phyloP scores from a whole-genome alignment of 2,113 vertebrate genomes.

The Grus americana region DNA sequence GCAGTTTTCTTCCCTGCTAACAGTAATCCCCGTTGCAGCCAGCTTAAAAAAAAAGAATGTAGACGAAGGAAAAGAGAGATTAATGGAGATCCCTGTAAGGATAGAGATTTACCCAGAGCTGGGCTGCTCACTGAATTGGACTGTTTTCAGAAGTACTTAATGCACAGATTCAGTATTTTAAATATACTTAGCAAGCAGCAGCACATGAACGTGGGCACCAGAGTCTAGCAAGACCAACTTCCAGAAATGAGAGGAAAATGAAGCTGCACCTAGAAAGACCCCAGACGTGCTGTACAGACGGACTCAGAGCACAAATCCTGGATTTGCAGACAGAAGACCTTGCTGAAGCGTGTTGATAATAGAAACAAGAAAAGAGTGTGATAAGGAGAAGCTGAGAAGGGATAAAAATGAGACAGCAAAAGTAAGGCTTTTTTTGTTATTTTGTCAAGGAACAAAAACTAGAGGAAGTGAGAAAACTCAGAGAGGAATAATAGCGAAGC shows the following conservation, averaged over 20 bases:
- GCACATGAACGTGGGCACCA: not conserved
- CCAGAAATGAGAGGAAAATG: not conserved
- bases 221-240: not conserved
- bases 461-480: not conserved
- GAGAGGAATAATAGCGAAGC: conserved; percentile 16
- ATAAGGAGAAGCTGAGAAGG: conserved; percentile 41
- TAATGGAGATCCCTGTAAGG: not conserved
- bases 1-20: not conserved
- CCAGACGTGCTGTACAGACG: not conserved
- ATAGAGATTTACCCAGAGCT: not conserved
- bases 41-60: not conserved
- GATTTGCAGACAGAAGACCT: not conserved
- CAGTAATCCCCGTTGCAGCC: not conserved
- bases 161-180: not conserved
- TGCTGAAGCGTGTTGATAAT: not conserved
- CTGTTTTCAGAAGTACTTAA: not conserved
- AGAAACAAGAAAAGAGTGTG: conserved; percentile 12
- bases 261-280: not conserved
- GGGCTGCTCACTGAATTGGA: not conserved
- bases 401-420: conserved; percentile 32
- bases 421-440: conserved; percentile 46
- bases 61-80: not conserved
- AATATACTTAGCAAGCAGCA: not conserved
- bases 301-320: not conserved
- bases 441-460: conserved; percentile 47